Base-by-base conservation (phyloP, 1,140 invertebrate genomes). In the Hylaeus volcanicus region DNA sequence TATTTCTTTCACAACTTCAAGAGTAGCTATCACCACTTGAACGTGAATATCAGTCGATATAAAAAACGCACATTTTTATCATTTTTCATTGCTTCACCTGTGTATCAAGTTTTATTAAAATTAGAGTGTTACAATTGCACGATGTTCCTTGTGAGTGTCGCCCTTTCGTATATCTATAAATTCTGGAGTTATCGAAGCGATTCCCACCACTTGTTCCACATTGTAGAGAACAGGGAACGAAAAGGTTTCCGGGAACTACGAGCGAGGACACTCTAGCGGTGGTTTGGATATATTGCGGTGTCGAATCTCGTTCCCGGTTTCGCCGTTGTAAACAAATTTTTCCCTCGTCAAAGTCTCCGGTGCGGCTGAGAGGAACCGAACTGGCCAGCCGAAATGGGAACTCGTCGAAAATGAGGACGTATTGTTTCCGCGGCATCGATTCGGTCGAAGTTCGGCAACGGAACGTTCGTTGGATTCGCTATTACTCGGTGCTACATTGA, bases 291-390 rank as follows among this genome's bases (percentile, higher is more conserved):
- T 51, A 56, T 60, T 75, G 53, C 45, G 39, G 60, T 37, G 41
- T n/a, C 45, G 55, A 51, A 60, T 51, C 26, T 45, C 55, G 73
- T 12, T n/a, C 65, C 51, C 64, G 26, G 78, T 80, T 83, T 51
- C 76, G 55, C 55, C 26, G 64, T 45, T 74, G 65, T 80, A 83
- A 84, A 74, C 64, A 65, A 48, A 71, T 58, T 84, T 84, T 76
- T 69, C 56, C 71, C 79, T 11, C 72, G 65, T 84, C 68, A 56
- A 60, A 81, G 43, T 80, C 45, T 48, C 5, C 55, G 51, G 48
- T n/a, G 41, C 51, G 64, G 55, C 45, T 74, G 64, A 70, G 63
- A 79, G 74, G 74, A 85, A 64, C 55, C 63, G 76, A 85, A 79
- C 65, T 58, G 83, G 51, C 61, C 72, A 68, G 74, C 41, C 65